Evolutionary conservation across 2,113 vertebrate genomes (phyloP).

Genomic region (Anser cygnoides): DNA sequence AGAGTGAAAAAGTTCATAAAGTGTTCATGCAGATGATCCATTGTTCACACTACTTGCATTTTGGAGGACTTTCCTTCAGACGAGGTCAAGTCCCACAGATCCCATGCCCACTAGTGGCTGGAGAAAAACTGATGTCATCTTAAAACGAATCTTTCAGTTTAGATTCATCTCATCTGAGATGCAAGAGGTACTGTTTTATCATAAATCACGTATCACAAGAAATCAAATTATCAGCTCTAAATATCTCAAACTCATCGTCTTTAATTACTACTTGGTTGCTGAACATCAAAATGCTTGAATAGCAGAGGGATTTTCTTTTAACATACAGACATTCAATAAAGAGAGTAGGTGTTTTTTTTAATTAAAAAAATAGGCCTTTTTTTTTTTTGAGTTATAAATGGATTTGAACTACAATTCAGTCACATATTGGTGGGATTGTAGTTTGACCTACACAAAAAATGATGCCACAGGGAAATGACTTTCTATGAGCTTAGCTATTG

Average conservation of each 20-base stretch:
- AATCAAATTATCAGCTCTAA: neutral
- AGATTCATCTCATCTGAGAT: neutral
- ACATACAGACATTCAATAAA: neutral
- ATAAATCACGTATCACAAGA: neutral
- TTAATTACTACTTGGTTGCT: neutral
- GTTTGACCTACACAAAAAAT: neutral
- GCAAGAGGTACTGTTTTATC: accelerated
- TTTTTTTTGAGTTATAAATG: neutral
- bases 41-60: too few relatives aligned
- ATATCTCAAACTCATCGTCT: neutral
- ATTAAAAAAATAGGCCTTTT: neutral
- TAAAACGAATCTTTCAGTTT: too few relatives aligned
- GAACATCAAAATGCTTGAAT: neutral
- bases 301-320: neutral
- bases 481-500: neutral
- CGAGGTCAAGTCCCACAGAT: too few relatives aligned
- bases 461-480: neutral
- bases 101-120: too few relatives aligned
- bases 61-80: too few relatives aligned
- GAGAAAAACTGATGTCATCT: too few relatives aligned
- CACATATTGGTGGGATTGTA: neutral
- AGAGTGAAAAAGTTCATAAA: too few relatives aligned
- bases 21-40: too few relatives aligned
- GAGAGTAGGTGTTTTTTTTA: neutral
- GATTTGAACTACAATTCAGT: neutral